A percentile compares a stretch with the other conserved stretches of the same genome.
These are phyloP conservation scores for Brenthis ino DNA, from an alignment of 2,888 invertebrate species.

Conservation along the genomic window DNA sequence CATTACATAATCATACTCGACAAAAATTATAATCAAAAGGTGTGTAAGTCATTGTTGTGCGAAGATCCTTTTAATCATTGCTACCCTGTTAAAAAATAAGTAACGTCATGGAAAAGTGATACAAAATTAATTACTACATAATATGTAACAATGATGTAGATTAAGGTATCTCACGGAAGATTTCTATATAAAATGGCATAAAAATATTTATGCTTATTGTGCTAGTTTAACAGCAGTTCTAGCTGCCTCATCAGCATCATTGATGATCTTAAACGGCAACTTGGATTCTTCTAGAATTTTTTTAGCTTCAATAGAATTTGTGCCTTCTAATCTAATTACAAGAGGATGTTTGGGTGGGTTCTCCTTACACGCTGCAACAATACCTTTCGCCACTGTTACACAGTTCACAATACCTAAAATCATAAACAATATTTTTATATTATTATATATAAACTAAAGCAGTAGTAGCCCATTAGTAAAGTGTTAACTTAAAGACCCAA, in stretches of 20 bases:
- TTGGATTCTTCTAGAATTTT: slow-evolving; percentile 91
- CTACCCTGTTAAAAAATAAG: no score
- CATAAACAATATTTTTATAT: background rate
- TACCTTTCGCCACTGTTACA: slow-evolving; percentile 97
- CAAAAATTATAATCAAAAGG: no score
- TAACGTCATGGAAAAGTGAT: no score
- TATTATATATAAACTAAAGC: no score
- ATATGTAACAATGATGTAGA: no score
- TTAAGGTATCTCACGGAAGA: background rate
- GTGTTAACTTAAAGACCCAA: no score
- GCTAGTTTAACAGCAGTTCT: slow-evolving; percentile 88
- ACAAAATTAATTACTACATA: no score
- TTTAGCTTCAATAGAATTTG: slow-evolving; percentile 93
- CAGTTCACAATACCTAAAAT: slow-evolving; percentile 96
- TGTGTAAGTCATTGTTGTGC: no score
- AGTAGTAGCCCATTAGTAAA: no score
- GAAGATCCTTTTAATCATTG: no score
- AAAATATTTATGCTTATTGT: slow-evolving; percentile 21
- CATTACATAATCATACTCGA: no score
- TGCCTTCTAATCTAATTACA: slow-evolving; percentile 97
- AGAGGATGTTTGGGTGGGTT: slow-evolving; percentile 92
- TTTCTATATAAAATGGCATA: background rate
- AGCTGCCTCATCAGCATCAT: slow-evolving; percentile 96
- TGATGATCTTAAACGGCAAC: slow-evolving; percentile 90
- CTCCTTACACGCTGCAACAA: slow-evolving; percentile 92